Evolutionary conservation across 1,140 invertebrate genomes (phyloP), one percentile per base, ranked within the genome.

Genomic region (Drosophila kurseongensis): DNA sequence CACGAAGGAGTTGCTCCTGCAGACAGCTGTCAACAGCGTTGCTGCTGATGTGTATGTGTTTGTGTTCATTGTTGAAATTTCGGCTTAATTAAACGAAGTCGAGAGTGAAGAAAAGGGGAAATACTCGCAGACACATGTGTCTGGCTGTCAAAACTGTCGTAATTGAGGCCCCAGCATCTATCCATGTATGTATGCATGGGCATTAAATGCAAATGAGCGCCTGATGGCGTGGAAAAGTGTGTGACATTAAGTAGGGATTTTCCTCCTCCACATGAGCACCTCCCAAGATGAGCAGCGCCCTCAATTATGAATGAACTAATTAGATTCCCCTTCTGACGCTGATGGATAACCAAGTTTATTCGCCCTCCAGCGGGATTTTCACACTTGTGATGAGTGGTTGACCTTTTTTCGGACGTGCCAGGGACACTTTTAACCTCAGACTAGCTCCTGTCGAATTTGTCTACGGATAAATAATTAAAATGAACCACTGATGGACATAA

Each of bases 221-320:
- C 72, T 71, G 65, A 81, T 68, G 75, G 54, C 57, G 62, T 58
- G 56, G 69, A 82, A 74, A 60, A 52, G 36, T 41, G 18, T 60
- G 60, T 56, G 63, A 56, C 68, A 72, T 58, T 57, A 57, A 69
- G 44, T 42, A 18, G 47, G 48, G 48, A 18, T 75, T 76, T 58
- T 13, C 50, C 52, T 12, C 16, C 61, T 57, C 32, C 47, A 50
- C 47, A 9, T 41, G 54, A 57, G 41, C 27, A 47, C 44, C 57
- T 42, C 38, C 32, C 41, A 40, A 75, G 52, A 42, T 63, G 40
- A 45, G 61, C 52, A 66, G 51, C 44, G 42, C 18, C 77, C 84
- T 81, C 61, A 86, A 88, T 82, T 86, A 82, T 86, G 75, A 65
- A 88, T 68, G 71, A 68, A 86, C 80, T 88, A 86, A 85, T 85